phyloP scores from a whole-genome alignment of 2,113 vertebrate genomes.

The Rutilus rutilus region DNA sequence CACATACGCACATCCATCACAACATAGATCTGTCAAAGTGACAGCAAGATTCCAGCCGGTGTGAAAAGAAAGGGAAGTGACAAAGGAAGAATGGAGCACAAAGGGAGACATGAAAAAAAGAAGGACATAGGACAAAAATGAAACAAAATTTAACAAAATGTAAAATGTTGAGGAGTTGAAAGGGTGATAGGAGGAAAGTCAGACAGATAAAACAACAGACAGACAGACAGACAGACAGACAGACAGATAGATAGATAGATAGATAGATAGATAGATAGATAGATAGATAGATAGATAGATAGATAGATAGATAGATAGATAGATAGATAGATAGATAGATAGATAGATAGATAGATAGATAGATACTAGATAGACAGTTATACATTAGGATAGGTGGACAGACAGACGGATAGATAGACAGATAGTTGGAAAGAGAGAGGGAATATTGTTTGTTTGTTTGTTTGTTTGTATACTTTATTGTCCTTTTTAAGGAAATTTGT shows the following conservation, averaged over 20 bases:
- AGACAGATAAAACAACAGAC: not conserved
- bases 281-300: not conserved
- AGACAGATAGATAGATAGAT: not conserved
- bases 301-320: not conserved
- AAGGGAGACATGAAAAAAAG: not conserved
- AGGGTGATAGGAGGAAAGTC: not conserved
- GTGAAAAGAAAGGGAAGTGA: not conserved
- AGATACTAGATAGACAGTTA: not conserved
- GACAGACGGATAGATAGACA: not conserved
- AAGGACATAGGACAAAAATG: not conserved
- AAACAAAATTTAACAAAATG: too few species aligned
- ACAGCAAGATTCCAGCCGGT: not conserved
- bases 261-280: not conserved
- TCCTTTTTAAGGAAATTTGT: too few species aligned
- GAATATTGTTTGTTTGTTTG: too few species aligned
- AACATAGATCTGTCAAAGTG: constrained; percentile 19
- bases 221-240: not conserved
- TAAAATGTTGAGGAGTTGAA: not conserved
- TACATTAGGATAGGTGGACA: too few species aligned
- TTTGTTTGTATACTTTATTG: too few species aligned
- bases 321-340: not conserved
- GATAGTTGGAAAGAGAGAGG: not conserved
- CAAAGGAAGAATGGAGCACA: not conserved
- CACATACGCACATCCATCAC: constrained; percentile 25
- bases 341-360: not conserved